Conservation (phyloP, 2,888 invertebrate species). For the Gerris lacustris region DNA sequence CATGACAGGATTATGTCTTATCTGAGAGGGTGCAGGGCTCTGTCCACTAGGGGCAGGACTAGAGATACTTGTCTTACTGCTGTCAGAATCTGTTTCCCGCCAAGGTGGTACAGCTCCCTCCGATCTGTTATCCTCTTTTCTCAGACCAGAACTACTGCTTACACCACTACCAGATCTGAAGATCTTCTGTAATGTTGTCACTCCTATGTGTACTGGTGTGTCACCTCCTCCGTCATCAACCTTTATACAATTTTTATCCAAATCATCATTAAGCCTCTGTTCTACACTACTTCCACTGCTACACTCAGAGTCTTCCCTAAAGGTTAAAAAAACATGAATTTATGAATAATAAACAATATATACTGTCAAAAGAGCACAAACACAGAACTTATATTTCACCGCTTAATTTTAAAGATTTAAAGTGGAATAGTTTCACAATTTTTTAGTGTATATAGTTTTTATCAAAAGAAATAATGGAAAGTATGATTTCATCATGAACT, state of each 20-base stretch:
- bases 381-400: no score
- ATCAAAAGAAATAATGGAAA: no score
- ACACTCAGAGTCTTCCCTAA: slow-evolving; percentile 6
- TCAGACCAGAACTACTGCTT: slow-evolving; percentile 18
- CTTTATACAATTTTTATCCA: not conserved
- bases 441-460: no score
- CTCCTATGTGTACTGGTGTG: slow-evolving; percentile 27
- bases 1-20: slow-evolving; percentile 3
- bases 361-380: no score
- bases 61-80: slow-evolving; percentile 6
- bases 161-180: slow-evolving; percentile 24
- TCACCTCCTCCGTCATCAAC: not conserved
- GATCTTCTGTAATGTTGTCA: slow-evolving; percentile 30
- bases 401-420: no score
- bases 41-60: not conserved
- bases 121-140: slow-evolving; percentile 23
- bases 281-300: not conserved
- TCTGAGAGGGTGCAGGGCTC: not conserved
- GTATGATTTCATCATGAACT: no score
- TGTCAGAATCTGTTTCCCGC: slow-evolving; percentile 6
- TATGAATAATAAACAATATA: no score
- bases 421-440: no score
- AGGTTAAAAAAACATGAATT: not conserved
- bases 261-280: not conserved
- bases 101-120: slow-evolving; percentile 5